These are phyloP conservation scores for Platynereis dumerilii DNA, from an alignment of 2,888 invertebrate species.

Conservation along the genomic window DNA sequence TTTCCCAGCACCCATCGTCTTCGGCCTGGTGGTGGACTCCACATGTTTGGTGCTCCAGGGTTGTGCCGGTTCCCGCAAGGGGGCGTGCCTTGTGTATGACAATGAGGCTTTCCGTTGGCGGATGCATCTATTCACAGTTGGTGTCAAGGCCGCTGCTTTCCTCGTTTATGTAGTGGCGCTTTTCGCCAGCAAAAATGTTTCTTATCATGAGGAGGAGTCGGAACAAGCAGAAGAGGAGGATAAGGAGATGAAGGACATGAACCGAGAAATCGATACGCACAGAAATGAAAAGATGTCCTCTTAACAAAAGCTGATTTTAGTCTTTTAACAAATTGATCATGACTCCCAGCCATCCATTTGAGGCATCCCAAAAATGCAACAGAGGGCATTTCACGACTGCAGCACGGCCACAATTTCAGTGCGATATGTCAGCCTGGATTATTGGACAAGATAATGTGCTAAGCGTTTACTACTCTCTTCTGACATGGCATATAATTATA, in stretches of 20 bases:
- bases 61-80: conserved; percentile 20
- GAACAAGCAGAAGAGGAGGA: neutral
- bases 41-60: conserved; percentile 27
- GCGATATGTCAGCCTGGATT: no score
- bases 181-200: neutral
- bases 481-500: no score
- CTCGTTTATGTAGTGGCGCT: conserved; percentile 6
- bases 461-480: no score
- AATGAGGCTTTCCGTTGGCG: conserved; percentile 22
- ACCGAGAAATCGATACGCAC: neutral
- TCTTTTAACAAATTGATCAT: no score
- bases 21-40: conserved; percentile 27
- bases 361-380: no score
- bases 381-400: no score
- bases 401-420: no score
- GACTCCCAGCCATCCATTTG: no score
- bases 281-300: no score
- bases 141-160: conserved; percentile 15
- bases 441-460: no score
- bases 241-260: neutral
- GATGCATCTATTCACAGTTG: conserved; percentile 20
- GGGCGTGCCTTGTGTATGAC: conserved; percentile 32
- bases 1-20: conserved; percentile 30
- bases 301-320: no score
- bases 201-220: neutral